Conservation (phyloP, 2,113 vertebrate genomes). For the Phrynocephalus versicolor region DNA sequence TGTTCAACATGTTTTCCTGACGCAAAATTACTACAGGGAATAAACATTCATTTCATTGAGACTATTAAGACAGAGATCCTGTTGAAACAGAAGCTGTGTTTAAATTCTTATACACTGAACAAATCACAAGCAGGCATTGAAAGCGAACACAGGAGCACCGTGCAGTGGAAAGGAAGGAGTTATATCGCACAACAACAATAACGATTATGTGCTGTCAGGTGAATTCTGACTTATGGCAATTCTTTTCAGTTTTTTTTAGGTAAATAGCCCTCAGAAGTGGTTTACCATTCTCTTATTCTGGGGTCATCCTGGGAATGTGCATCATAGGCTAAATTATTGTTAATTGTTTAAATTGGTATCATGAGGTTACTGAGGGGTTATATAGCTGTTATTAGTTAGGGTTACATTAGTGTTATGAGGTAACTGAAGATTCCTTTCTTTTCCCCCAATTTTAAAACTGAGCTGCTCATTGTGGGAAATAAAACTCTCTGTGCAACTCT, state of each 20-base stretch:
- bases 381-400: no score
- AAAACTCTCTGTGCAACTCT: background rate
- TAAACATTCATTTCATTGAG: background rate
- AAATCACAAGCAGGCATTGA: background rate
- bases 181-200: background rate
- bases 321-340: no score
- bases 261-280: no score
- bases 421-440: background rate
- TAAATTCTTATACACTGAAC: background rate
- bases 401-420: no score
- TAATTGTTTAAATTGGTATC: no score
- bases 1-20: background rate
- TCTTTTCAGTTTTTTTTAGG: no score
- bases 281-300: no score
- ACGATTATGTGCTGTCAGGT: no score
- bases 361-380: no score
- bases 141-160: background rate
- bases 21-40: background rate
- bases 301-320: no score
- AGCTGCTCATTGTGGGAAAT: background rate
- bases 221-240: no score
- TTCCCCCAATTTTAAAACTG: background rate
- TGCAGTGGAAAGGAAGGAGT: background rate
- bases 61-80: background rate
- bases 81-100: background rate